These are phyloP conservation scores for Gobiocypris rarus DNA, from an alignment of 2,113 vertebrate genomes.

Conservation along the genomic window DNA sequence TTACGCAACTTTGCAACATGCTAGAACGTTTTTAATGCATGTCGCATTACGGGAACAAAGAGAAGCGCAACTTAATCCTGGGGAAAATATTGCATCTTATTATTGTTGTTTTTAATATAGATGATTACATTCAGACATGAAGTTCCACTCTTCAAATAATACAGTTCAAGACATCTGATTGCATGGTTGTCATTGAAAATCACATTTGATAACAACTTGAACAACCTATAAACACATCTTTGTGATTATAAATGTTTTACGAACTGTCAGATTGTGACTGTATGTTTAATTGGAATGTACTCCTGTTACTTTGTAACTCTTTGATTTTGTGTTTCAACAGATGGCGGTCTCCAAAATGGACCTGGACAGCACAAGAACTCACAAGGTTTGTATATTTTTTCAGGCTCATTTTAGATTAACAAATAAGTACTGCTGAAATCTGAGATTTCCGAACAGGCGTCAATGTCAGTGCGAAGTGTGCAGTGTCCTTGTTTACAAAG, in stretches of 20 bases:
- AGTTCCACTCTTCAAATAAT: not conserved
- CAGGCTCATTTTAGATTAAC: not conserved
- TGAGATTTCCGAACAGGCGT: not conserved
- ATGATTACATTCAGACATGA: not conserved
- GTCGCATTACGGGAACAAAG: not conserved
- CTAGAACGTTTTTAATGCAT: not conserved
- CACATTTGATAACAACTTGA: not conserved
- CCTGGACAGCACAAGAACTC: constrained; percentile 76
- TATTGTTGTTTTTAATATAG: not conserved
- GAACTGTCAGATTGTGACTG: not conserved
- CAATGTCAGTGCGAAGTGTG: not conserved
- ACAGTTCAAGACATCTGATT: not conserved
- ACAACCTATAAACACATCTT: not conserved
- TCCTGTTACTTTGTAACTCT: not conserved
- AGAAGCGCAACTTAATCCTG: not conserved
- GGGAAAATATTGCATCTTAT: not conserved
- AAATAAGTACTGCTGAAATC: constrained; percentile 16
- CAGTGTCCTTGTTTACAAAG: not conserved
- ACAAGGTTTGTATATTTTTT: constrained; percentile 68
- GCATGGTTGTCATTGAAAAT: not conserved
- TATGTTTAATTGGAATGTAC: not conserved
- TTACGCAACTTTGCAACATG: not conserved
- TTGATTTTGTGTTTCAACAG: constrained; percentile 58
- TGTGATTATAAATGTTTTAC: not conserved
- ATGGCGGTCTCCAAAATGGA: constrained; percentile 79